Percentiles rank a stretch among this genome's conserved stretches.
phyloP scores from a whole-genome alignment of 2,113 vertebrate species.

The Tyto alba region DNA sequence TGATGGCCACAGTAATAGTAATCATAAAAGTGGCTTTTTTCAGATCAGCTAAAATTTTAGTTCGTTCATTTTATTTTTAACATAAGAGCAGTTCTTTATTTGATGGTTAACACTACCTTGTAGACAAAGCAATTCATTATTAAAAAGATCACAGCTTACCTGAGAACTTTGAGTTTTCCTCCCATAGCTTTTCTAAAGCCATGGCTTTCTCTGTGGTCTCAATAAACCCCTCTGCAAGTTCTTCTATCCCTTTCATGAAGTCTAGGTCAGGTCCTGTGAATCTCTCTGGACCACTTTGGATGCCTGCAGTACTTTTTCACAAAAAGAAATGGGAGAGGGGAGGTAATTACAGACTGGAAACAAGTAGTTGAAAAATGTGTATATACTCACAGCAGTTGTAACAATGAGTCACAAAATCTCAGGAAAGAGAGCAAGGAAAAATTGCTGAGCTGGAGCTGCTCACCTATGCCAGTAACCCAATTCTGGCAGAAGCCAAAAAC shows the following conservation, averaged over 20 bases:
- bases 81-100: neutral
- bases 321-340: neutral
- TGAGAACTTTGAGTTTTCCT: conserved; percentile 1
- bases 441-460: neutral
- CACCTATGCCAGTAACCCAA: neutral
- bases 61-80: neutral
- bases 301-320: neutral
- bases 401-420: neutral
- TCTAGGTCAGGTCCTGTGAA: neutral
- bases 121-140: neutral
- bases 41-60: neutral
- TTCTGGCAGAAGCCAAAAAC: neutral
- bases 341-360: neutral
- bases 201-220: conserved; percentile 47
- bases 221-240: conserved; percentile 53
- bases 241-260: conserved; percentile 63
- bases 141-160: conserved; percentile 24
- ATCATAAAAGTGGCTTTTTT: neutral
- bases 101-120: neutral
- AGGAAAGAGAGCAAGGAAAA: neutral
- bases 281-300: neutral
- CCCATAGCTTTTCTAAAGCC: conserved; percentile 54
- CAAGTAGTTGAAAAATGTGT: neutral
- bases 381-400: neutral
- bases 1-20: neutral